Conservation (phyloP, 2,888 invertebrate genomes). For the Prionchulus punctatus region DNA sequence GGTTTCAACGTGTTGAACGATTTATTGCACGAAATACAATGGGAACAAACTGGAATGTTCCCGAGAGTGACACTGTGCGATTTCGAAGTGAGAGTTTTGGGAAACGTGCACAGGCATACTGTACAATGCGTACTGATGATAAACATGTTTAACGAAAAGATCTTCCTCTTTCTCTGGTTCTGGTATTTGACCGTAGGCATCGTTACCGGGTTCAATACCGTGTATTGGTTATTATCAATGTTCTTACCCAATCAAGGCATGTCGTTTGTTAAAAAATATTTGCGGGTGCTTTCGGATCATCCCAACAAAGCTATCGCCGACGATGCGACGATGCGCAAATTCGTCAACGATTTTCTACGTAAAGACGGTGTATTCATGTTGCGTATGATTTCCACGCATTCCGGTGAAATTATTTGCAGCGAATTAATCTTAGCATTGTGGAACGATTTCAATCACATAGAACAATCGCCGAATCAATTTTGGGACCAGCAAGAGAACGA, state of each 20-base stretch:
- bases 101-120: constrained; percentile 24
- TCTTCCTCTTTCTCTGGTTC: constrained; percentile 26
- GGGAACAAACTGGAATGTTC: constrained; percentile 33
- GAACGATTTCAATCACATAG: constrained; percentile 7
- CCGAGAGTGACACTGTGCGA: constrained; percentile 32
- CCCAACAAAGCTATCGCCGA: constrained; percentile 5
- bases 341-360: constrained; percentile 7
- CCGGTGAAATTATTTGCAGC: constrained; percentile 6
- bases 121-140: constrained; percentile 33
- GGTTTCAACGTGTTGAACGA: constrained; percentile 30
- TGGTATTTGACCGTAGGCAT: constrained; percentile 32
- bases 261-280: constrained; percentile 8
- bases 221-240: constrained; percentile 31
- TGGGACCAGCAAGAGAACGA: constrained; percentile 2
- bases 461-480: background rate
- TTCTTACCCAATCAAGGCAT: constrained; percentile 23
- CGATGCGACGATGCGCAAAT: background rate
- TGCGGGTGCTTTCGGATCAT: constrained; percentile 3
- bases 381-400: constrained; percentile 7
- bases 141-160: constrained; percentile 32
- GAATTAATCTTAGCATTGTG: constrained; percentile 8
- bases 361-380: constrained; percentile 8
- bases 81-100: constrained; percentile 21
- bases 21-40: constrained; percentile 28
- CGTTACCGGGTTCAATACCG: constrained; percentile 27